Base-by-base conservation (phyloP, 2,797 vertebrate genomes). In the Brotula barbata region DNA sequence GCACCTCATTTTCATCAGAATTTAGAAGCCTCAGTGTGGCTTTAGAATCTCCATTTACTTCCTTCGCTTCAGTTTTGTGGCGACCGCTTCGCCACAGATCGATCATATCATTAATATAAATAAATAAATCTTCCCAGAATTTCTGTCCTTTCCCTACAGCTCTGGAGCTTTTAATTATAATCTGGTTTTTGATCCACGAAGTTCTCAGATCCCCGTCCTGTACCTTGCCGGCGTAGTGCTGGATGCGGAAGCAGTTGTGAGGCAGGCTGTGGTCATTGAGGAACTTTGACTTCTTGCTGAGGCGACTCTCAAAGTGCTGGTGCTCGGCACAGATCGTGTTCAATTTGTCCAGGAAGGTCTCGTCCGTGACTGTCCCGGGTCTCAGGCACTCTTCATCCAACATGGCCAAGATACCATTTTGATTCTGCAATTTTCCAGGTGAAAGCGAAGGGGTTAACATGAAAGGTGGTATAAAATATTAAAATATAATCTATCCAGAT, bases 221-320 rank as follows among this genome's bases (percentile, higher is more conserved):
- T 91, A 99, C 97, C 95, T 98, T 99, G 84, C 97, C 97, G 3
- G 97, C 97, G 0, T 99, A 99, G 80, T 99, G 97, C 74, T 98
- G 97, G 68, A 99, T 98, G 54, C 97, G 92, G 90, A 99, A 99
- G 88, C 97, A 99, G 85, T 88, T 95, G 91, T 98, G 97, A 1
- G 97, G 97, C 84, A 99, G 90, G 37, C 95, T 94, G 44, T 96
- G 98, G 84, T 99, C 97, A 0, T 91, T 97, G 53, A 99, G 93
- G 82, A 98, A 99, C 67, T 96, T 94, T 1, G 96, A 95, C 61
- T 94, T 96, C 84, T 96, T 96, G 94, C 95, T 97, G 86, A 93
- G 94, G 61, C 97, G 91, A 83, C 97, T 99, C 89, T 99, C 96
- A 68, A 99, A 99, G 80, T 98, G 97, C 82, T 95, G 95, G 85